Base-by-base conservation (phyloP, 53 echinoderm and acorn worm species). In the Holothuria leucospilota region DNA sequence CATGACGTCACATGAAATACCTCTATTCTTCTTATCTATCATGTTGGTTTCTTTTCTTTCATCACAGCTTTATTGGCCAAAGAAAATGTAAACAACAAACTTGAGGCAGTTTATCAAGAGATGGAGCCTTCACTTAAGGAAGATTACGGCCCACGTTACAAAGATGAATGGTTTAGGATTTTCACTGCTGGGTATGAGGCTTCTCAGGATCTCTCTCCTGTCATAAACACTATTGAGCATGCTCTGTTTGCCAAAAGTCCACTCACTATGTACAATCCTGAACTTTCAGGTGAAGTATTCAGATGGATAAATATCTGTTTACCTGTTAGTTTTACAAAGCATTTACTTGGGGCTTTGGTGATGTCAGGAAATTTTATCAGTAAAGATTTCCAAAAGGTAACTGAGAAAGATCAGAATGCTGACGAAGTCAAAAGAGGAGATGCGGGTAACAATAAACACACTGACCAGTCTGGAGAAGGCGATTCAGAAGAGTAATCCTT, bases 241-340 rank as follows among this genome's bases (percentile, higher is more conserved):
- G 96, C 96, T 39, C 91, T 96, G 34, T 89, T 96, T 82, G 90
- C 96, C 30, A 94, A 89, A 59, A 90, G 90, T 30, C 93, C 96
- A 13, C 89, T 85, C 41, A 70, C 91, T 62, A 92, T 92, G 60
- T 96, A 96, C 85, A 56, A 86, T 2, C 89, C 90, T 70, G 93
- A 92, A 30, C 62, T 74, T 40, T 78, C 89, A 21, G 75, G 91
- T 41, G 59, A 62, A 20, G 26, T 90, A 1, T 29, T 85, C 12
- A 79, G 59, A 10, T 9, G 58, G 10, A 59, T 81, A 14, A 66
- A 67, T n/a, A 59, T 77, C 51, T 77, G 68, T 66, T 63, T 84
- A 42, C 85, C 85, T 20, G 62, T 85, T 8, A 78, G 85, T 77
- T 39, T 90, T 86, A 78, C 85, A 6, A 84, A 90, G 49, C 49